phyloP scores from a whole-genome alignment of 2,113 vertebrate species.

The Alethe castanea region DNA sequence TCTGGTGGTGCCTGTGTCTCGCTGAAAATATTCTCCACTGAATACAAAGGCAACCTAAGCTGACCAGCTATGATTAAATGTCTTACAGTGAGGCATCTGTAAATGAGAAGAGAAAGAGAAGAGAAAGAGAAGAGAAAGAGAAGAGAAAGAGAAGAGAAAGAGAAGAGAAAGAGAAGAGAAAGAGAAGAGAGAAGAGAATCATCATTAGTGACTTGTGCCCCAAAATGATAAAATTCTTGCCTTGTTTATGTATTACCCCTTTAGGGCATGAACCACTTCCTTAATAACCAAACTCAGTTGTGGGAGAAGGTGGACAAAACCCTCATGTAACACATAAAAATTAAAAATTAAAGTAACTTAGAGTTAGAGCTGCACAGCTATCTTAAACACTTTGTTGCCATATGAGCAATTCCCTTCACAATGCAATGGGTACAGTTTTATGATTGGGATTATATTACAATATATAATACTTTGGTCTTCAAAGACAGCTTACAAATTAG shows the following conservation, averaged over 20 bases:
- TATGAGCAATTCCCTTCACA: background rate
- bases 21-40: constrained; percentile 5
- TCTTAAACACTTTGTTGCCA: background rate
- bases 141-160: no score
- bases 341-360: background rate
- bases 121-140: no score
- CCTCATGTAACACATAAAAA: background rate
- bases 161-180: no score
- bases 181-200: background rate
- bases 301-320: background rate
- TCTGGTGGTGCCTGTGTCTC: constrained; percentile 47
- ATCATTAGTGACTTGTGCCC: background rate
- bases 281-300: background rate
- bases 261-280: background rate
- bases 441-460: background rate
- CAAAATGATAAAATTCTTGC: background rate
- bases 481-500: background rate
- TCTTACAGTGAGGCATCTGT: background rate
- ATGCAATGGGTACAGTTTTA: background rate
- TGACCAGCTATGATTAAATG: background rate
- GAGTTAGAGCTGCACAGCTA: background rate
- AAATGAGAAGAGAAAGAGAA: background rate
- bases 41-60: constrained; percentile 29
- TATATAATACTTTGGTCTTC: background rate
- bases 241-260: background rate